Evolutionary conservation across 1,140 invertebrate species (phyloP).

Genomic region (Drosophila punjabiensis): DNA sequence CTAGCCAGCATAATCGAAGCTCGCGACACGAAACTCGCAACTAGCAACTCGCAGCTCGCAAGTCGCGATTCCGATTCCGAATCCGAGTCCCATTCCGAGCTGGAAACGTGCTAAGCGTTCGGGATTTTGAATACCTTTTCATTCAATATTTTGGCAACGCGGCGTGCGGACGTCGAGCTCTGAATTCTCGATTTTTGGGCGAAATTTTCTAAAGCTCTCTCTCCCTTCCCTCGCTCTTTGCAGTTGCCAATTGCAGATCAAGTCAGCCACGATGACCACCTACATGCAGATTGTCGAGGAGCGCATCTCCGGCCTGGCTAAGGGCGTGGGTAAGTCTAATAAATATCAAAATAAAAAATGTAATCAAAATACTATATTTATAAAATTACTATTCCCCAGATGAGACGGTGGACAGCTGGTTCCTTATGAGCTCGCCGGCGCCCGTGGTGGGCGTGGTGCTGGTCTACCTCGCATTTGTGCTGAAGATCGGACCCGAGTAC

Average conservation of each 20-base stretch:
- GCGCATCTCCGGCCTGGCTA: conserved; percentile 75
- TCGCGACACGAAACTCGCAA: conserved; percentile 23
- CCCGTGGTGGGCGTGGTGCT: conserved; percentile 87
- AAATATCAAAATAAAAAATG: no score
- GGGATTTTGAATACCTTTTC: conserved; percentile 71
- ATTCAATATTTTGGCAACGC: conserved; percentile 81
- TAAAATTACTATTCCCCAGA: conserved; percentile 85
- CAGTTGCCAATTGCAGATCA: conserved; percentile 49
- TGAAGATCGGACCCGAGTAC: conserved; percentile 89
- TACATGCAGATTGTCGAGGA: conserved; percentile 83
- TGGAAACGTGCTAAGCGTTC: conserved; percentile 65
- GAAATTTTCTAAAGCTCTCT: conserved; percentile 59
- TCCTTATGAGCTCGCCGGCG: conserved; percentile 88
- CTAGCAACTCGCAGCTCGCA: conserved; percentile 21
- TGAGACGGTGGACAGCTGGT: conserved; percentile 88
- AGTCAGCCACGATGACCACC: conserved; percentile 62
- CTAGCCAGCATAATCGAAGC: conserved; percentile 62
- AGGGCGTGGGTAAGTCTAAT: conserved; percentile 76
- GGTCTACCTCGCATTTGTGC: conserved; percentile 89
- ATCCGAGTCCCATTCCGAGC: conserved; percentile 18
- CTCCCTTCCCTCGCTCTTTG: conserved; percentile 13
- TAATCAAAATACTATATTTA: no score
- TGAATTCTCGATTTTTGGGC: conserved; percentile 51
- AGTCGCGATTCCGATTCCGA: conserved; percentile 23
- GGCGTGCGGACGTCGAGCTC: conserved; percentile 63